phyloP scores from a whole-genome alignment of 1,140 invertebrate genomes.

The Apolygus lucorum region DNA sequence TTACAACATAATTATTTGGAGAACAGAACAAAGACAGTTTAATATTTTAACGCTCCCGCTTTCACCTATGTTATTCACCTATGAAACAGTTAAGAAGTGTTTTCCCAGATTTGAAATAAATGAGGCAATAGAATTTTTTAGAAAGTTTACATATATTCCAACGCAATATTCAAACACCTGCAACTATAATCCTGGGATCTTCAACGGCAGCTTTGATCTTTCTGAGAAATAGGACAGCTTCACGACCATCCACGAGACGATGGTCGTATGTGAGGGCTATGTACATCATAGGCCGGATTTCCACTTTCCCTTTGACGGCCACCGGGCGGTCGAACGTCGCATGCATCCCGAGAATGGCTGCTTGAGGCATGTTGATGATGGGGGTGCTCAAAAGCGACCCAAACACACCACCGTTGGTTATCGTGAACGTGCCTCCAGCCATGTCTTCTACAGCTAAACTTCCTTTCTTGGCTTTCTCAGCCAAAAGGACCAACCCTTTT shows the following conservation, averaged over 20 bases:
- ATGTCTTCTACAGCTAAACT: slow-evolving; percentile 94
- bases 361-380: slow-evolving; percentile 98
- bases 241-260: slow-evolving; percentile 94
- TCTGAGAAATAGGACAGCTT: slow-evolving; percentile 92
- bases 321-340: slow-evolving; percentile 91
- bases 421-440: slow-evolving; percentile 99
- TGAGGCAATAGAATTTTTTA: no score
- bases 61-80: no score
- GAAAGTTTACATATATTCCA: no score
- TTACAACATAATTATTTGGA: no score
- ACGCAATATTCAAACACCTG: no score
- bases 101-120: no score
- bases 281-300: slow-evolving; percentile 99
- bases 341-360: slow-evolving; percentile 98
- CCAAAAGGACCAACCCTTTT: slow-evolving; percentile 71
- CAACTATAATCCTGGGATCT: slow-evolving; percentile 64
- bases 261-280: slow-evolving; percentile 98
- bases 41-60: no score
- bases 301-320: slow-evolving; percentile 90
- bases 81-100: no score
- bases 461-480: slow-evolving; percentile 85
- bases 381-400: slow-evolving; percentile 96
- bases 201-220: slow-evolving; percentile 95
- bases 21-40: no score
- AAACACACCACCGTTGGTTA: slow-evolving; percentile 98